A percentile compares a stretch with the other conserved stretches of the same genome.
phyloP scores from a whole-genome alignment of 2,113 vertebrate species.

The Riparia riparia region DNA sequence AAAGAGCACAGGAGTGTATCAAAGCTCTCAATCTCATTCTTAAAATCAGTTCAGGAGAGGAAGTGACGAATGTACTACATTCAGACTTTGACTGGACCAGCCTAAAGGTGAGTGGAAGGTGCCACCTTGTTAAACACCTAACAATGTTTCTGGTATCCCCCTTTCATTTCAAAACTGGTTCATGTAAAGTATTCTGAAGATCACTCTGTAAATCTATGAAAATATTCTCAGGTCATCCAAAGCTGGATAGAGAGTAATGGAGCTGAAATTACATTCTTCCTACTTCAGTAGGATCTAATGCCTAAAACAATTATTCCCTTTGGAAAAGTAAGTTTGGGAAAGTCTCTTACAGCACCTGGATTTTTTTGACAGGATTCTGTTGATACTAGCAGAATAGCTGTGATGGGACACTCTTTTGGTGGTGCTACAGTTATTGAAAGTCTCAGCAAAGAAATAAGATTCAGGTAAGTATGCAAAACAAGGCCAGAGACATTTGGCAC shows the following conservation, averaged over 20 bases:
- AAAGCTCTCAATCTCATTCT: slow-evolving; percentile 84
- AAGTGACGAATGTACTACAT: slow-evolving; percentile 79
- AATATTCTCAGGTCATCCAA: not conserved
- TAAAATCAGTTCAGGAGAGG: slow-evolving; percentile 81
- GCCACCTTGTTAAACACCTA: not conserved
- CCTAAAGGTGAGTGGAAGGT: slow-evolving; percentile 80
- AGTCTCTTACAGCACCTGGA: slow-evolving; percentile 32
- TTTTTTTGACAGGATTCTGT: slow-evolving; percentile 84
- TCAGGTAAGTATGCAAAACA: slow-evolving; percentile 83
- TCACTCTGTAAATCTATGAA: not conserved
- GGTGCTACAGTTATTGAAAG: slow-evolving; percentile 89
- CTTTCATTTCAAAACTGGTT: not conserved
- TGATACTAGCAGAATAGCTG: slow-evolving; percentile 84
- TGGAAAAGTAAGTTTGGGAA: not conserved
- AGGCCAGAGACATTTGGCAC: not conserved
- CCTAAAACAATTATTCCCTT: not conserved
- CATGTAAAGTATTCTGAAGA: not conserved
- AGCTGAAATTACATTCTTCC: not conserved
- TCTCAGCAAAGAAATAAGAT: slow-evolving; percentile 89
- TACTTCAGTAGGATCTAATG: not conserved
- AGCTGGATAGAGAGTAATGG: not conserved
- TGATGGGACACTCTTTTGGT: slow-evolving; percentile 95
- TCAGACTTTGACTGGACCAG: slow-evolving; percentile 83
- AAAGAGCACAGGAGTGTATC: slow-evolving; percentile 89
- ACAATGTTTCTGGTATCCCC: not conserved